These are phyloP conservation scores for Caenorhabditis wallacei DNA, from an alignment of 2,888 invertebrate species.

Conservation along the genomic window DNA sequence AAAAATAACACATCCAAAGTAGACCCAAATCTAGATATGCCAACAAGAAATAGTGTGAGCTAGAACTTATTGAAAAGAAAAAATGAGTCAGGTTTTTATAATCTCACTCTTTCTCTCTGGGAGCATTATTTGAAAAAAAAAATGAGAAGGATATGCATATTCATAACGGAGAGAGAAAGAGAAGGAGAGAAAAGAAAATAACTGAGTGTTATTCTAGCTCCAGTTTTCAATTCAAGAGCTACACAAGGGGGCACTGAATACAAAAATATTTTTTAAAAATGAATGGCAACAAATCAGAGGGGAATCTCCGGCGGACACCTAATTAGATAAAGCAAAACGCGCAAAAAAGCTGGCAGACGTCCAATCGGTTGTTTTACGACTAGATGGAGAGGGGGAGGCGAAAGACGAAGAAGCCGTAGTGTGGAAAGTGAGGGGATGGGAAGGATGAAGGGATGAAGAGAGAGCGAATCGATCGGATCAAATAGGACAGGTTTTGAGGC, in stretches of 20 bases:
- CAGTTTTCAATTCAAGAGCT: too few species aligned
- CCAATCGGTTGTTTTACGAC: constrained; percentile 35
- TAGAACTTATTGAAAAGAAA: background rate
- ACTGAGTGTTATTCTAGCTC: background rate
- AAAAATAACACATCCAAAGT: too few species aligned
- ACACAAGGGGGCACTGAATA: too few species aligned
- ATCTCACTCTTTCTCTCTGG: background rate
- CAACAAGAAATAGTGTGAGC: too few species aligned
- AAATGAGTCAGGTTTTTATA: constrained; percentile 2
- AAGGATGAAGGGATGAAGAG: constrained; percentile 6
- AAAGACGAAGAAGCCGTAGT: background rate
- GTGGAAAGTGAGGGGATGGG: background rate
- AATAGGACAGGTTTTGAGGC: constrained; percentile 5
- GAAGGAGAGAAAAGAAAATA: background rate
- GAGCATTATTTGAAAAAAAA: background rate
- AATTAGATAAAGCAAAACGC: constrained; percentile 38
- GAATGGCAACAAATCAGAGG: constrained; percentile 29
- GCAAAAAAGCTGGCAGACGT: constrained; percentile 23
- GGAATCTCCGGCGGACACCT: constrained; percentile 26
- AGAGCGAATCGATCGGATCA: constrained; percentile 20
- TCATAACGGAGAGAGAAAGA: background rate
- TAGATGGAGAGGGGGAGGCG: background rate
- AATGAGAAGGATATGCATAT: background rate
- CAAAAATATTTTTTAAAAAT: background rate
- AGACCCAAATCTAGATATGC: too few species aligned